Percentiles rank a stretch among this genome's conserved stretches.
These are phyloP conservation scores for Botia kubotai DNA, from an alignment of 2,797 vertebrate genomes.

Conservation along the genomic window DNA sequence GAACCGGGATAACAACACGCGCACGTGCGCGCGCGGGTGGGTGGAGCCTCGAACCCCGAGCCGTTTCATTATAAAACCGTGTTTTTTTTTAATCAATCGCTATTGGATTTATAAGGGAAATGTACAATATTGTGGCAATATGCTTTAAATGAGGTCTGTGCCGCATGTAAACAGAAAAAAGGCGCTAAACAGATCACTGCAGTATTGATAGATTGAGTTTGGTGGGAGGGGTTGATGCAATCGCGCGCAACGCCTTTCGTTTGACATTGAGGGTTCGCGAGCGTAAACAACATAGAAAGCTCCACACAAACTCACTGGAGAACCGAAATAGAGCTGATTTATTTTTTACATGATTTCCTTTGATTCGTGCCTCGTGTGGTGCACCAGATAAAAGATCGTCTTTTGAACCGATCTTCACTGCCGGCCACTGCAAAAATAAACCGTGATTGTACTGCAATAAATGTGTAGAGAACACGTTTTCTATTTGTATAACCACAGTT, in stretches of 20 bases:
- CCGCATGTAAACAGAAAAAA: constrained; percentile 6
- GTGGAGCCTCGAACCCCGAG: neutral
- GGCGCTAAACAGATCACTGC: constrained; percentile 45
- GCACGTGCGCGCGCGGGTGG: constrained; percentile 46
- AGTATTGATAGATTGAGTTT: constrained; percentile 50
- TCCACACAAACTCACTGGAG: constrained; percentile 27
- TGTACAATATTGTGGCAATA: constrained; percentile 20
- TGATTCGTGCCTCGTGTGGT: neutral
- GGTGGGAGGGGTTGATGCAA: constrained; percentile 48
- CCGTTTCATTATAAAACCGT: neutral
- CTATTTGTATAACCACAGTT: too few species aligned
- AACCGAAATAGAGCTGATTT: constrained; percentile 20
- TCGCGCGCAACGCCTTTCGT: constrained; percentile 54
- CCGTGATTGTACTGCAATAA: too few species aligned
- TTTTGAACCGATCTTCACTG: neutral
- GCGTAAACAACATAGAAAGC: constrained; percentile 51
- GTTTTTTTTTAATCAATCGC: constrained; percentile 16
- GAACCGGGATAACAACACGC: constrained; percentile 47
- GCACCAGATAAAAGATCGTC: neutral
- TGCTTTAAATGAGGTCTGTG: constrained; percentile 6
- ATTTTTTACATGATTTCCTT: neutral
- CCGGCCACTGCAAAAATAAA: too few species aligned
- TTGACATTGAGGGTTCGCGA: constrained; percentile 51
- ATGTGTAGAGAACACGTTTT: too few species aligned
- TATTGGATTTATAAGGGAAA: constrained; percentile 12